Conservation (phyloP, 2,888 invertebrate genomes). For the Busseola fusca region DNA sequence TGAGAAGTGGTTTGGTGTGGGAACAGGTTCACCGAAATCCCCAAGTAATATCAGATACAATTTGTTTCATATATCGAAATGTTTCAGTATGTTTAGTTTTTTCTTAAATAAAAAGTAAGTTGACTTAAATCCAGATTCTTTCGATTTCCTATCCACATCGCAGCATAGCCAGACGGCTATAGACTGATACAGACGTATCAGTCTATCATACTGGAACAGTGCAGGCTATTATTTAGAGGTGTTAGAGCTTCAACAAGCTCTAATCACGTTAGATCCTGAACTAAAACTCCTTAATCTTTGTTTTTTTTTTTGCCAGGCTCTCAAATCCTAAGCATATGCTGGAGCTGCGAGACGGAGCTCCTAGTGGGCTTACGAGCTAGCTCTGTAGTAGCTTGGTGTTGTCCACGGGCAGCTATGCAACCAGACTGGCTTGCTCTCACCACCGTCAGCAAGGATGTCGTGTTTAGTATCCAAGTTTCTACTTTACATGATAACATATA, state of each 20-base stretch:
- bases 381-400: conserved; percentile 85
- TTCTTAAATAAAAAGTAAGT: neutral
- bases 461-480: conserved; percentile 67
- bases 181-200: too few species aligned
- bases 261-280: neutral
- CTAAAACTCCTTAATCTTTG: neutral
- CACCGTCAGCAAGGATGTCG: conserved; percentile 82
- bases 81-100: neutral
- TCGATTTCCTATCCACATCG: neutral
- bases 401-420: conserved; percentile 80
- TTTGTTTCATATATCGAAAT: neutral
- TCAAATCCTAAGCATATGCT: conserved; percentile 83
- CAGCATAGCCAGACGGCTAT: too few species aligned
- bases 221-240: neutral
- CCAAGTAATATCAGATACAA: neutral
- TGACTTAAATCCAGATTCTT: neutral
- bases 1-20: neutral
- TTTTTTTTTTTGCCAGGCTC: conserved; percentile 70
- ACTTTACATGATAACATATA: neutral
- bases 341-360: conserved; percentile 85
- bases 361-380: conserved; percentile 83
- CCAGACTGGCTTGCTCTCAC: conserved; percentile 83
- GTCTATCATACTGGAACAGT: neutral
- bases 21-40: neutral
- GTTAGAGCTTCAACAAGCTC: neutral